These are phyloP conservation scores for Eurypyga helias DNA, from an alignment of 2,113 vertebrate genomes.

Conservation along the genomic window DNA sequence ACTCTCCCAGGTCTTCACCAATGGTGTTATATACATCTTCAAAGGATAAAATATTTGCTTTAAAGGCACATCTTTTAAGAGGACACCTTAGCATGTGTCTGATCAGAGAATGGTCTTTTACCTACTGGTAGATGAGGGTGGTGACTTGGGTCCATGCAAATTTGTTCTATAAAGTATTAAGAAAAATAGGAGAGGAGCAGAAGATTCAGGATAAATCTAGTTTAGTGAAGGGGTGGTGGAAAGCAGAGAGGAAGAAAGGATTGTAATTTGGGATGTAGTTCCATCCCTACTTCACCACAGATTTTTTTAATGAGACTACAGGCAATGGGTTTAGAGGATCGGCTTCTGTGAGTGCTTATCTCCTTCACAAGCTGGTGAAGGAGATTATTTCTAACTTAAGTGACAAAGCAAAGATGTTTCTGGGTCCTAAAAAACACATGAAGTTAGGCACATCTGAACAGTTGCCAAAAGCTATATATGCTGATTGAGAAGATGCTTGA, in stretches of 20 bases:
- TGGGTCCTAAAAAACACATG: background rate
- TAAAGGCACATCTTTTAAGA: background rate
- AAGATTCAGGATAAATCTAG: background rate
- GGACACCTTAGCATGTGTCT: background rate
- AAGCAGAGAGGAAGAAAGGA: background rate
- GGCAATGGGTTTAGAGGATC: background rate
- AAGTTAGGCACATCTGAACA: background rate
- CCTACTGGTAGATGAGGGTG: background rate
- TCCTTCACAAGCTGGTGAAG: background rate
- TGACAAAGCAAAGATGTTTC: background rate
- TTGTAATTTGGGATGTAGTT: background rate
- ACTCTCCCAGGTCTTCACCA: background rate
- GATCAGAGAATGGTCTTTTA: background rate
- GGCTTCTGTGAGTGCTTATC: background rate
- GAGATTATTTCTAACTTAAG: background rate
- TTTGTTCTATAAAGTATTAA: background rate
- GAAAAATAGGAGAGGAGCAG: background rate
- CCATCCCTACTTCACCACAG: background rate
- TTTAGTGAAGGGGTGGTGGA: rapidly evolving
- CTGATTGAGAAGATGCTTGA: background rate
- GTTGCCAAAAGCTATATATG: background rate
- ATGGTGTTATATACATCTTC: background rate
- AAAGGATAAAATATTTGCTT: background rate
- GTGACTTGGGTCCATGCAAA: background rate
- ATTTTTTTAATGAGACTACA: background rate